phyloP scores from a whole-genome alignment of 1,140 invertebrate genomes.

The Drosophila watanabei region DNA sequence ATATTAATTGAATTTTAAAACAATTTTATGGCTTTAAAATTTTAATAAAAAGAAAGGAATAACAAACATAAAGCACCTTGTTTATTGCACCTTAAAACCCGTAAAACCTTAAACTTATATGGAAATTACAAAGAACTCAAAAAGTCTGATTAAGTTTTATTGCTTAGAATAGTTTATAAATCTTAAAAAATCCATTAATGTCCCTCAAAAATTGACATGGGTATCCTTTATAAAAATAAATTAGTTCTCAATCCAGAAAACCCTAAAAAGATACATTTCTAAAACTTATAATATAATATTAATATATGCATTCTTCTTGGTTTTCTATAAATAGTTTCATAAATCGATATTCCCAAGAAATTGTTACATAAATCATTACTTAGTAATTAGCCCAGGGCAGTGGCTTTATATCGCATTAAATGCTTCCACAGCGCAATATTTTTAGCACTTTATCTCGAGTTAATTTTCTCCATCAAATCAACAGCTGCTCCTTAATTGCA shows the following conservation, averaged over 20 bases:
- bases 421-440: neutral
- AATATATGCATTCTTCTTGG: neutral
- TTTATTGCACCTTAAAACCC: neutral
- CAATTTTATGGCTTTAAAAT: too few relatives aligned
- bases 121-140: neutral
- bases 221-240: neutral
- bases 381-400: neutral
- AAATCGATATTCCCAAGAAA: conserved; percentile 1
- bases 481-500: conserved; percentile 34
- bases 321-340: neutral
- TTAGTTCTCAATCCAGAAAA: neutral
- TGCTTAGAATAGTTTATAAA: too few relatives aligned
- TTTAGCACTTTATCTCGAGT: conserved; percentile 17
- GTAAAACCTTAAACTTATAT: neutral
- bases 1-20: neutral
- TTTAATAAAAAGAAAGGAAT: too few relatives aligned
- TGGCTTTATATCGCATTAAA: too few relatives aligned
- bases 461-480: conserved; percentile 15
- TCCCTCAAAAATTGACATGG: neutral
- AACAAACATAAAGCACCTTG: neutral
- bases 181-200: neutral
- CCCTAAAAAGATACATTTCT: neutral
- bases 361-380: neutral
- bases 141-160: neutral
- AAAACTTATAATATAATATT: too few relatives aligned